A percentile compares a stretch with the other conserved stretches of the same genome.
Evolutionary conservation across 1,140 invertebrate genomes (phyloP).

Genomic region (Pantala flavescens): DNA sequence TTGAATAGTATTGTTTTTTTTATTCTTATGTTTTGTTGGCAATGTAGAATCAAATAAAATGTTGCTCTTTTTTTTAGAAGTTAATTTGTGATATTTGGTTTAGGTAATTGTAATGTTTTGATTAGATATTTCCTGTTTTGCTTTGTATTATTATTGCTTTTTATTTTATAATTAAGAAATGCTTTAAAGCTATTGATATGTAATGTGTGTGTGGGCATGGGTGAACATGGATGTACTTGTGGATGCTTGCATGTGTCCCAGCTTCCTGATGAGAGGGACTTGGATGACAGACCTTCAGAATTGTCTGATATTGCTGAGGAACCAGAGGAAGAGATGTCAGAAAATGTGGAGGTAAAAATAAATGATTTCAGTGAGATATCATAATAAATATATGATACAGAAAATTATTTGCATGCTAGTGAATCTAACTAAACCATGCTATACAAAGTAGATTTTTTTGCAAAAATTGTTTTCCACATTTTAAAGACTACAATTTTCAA

Average conservation of each 20-base stretch:
- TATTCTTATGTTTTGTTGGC: too few species aligned
- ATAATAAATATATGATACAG: too few species aligned
- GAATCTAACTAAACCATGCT: too few species aligned
- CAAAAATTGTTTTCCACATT: too few species aligned
- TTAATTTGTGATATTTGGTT: too few species aligned
- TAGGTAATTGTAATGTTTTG: too few species aligned
- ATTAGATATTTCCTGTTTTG: not conserved
- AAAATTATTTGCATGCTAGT: too few species aligned
- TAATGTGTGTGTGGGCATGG: not conserved
- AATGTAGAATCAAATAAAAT: too few species aligned
- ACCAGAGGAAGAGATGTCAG: slow-evolving; percentile 30
- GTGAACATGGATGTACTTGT: slow-evolving; percentile 4
- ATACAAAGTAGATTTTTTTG: too few species aligned
- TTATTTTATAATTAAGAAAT: not conserved
- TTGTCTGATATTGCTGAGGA: slow-evolving; percentile 41
- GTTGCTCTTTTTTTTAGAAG: too few species aligned
- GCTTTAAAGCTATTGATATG: not conserved
- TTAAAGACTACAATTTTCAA: too few species aligned
- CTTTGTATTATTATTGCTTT: not conserved
- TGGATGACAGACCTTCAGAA: slow-evolving; percentile 32
- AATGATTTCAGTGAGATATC: not conserved
- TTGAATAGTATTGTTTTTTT: too few species aligned
- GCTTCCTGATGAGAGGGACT: slow-evolving; percentile 19
- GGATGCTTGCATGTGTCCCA: slow-evolving; percentile 12
- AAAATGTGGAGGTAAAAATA: slow-evolving; percentile 11